Evolutionary conservation across 2,888 invertebrate species (phyloP).

Genomic region (Stratiomys singularior): DNA sequence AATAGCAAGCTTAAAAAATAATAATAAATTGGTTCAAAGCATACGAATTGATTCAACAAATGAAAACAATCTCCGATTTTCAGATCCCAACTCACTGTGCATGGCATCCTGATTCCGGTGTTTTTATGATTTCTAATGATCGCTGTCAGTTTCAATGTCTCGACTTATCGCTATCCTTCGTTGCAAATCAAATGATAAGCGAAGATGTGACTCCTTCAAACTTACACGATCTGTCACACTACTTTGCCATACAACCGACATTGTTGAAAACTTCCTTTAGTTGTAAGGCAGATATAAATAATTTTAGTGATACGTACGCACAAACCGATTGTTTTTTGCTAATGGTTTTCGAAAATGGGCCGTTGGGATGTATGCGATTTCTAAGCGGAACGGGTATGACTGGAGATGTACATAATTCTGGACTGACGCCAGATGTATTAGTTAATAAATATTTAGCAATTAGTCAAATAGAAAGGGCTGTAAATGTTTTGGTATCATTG

Average conservation of each 20-base stretch:
- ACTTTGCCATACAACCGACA: constrained; percentile 67
- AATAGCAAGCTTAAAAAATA: neutral
- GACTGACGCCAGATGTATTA: constrained; percentile 71
- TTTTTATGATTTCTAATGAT: constrained; percentile 76
- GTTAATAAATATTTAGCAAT: constrained; percentile 73
- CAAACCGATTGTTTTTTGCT: constrained; percentile 69
- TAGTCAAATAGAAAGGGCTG: constrained; percentile 75
- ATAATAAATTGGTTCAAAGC: neutral
- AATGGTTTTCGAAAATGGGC: constrained; percentile 73
- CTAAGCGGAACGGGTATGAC: constrained; percentile 67
- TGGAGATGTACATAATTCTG: constrained; percentile 65
- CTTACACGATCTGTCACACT: constrained; percentile 72
- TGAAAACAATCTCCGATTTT: constrained; percentile 48
- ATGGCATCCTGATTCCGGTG: constrained; percentile 78
- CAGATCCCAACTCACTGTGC: constrained; percentile 74
- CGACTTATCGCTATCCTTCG: constrained; percentile 75
- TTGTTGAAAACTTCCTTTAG: constrained; percentile 71
- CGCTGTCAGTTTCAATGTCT: constrained; percentile 80
- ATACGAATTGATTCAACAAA: neutral
- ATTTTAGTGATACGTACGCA: constrained; percentile 62
- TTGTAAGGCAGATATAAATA: constrained; percentile 66
- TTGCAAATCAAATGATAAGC: constrained; percentile 74
- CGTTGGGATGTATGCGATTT: constrained; percentile 69
- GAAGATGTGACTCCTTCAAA: constrained; percentile 73
- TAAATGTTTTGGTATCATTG: constrained; percentile 72